Evolutionary conservation across 1,140 invertebrate species (phyloP).

Genomic region (Pseudomyrmex pallidus): DNA sequence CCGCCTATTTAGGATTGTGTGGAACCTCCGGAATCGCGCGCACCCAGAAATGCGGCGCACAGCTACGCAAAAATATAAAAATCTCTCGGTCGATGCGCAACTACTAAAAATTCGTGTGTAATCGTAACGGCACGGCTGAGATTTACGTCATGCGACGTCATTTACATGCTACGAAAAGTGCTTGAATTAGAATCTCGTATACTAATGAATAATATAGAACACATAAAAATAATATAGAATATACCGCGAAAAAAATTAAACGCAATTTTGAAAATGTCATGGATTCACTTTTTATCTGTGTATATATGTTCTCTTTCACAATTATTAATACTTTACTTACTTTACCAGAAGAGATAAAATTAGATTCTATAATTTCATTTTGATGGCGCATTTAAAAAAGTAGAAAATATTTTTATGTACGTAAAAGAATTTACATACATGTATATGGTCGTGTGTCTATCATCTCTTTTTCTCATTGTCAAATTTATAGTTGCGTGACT

Average conservation of each 20-base stretch:
- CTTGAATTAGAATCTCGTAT: slow-evolving; percentile 7
- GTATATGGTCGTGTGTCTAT: neutral
- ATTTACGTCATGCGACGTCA: neutral
- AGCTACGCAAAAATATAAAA: neutral
- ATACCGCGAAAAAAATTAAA: neutral
- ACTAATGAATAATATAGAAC: neutral
- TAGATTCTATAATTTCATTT: slow-evolving; percentile 1
- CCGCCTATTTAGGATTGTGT: slow-evolving; percentile 63
- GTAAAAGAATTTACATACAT: neutral
- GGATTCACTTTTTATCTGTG: too few species aligned
- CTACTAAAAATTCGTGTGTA: slow-evolving; percentile 5
- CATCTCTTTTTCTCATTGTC: neutral
- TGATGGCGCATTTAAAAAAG: neutral
- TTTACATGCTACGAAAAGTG: neutral
- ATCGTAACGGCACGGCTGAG: neutral
- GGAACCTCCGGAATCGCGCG: neutral
- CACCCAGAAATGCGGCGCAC: neutral
- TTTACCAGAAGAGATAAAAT: neutral
- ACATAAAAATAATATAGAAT: neutral
- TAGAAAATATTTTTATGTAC: neutral
- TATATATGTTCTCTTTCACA: slow-evolving; percentile 3
- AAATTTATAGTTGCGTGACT: neutral
- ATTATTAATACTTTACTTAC: neutral
- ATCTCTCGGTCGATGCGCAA: neutral
- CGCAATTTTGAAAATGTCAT: neutral